phyloP scores from a whole-genome alignment of 2,797 vertebrate species.

The Tiaroga cobitis region DNA sequence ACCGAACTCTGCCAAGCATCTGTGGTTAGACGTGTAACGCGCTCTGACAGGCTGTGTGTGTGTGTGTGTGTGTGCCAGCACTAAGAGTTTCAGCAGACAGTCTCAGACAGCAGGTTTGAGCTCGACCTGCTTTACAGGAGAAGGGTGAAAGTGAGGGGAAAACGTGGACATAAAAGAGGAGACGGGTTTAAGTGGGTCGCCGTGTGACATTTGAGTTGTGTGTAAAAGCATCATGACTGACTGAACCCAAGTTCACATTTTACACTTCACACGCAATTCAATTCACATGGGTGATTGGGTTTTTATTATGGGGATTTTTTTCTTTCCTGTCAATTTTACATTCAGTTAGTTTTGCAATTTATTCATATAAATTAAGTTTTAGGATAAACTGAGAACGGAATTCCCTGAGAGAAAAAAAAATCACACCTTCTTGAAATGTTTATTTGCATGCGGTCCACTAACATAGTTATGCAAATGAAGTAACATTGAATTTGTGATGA shows the following conservation, averaged over 20 bases:
- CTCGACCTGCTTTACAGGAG: slow-evolving; percentile 49
- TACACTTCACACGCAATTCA: slow-evolving; percentile 4
- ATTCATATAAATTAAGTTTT: too few species aligned
- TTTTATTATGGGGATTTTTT: slow-evolving; percentile 7
- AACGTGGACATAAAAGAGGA: slow-evolving; percentile 18
- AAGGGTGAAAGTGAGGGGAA: slow-evolving; percentile 41
- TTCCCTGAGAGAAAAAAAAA: background rate
- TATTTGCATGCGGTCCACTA: background rate
- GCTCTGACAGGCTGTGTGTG: slow-evolving; percentile 53
- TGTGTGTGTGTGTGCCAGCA: slow-evolving; percentile 18
- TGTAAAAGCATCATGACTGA: slow-evolving; percentile 17
- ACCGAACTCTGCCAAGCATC: slow-evolving; percentile 45
- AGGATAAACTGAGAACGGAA: background rate
- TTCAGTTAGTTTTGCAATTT: slow-evolving; percentile 21
- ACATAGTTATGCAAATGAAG: background rate
- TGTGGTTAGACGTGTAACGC: slow-evolving; percentile 5
- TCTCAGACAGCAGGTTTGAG: slow-evolving; percentile 44
- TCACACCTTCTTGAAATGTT: background rate
- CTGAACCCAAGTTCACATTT: slow-evolving; percentile 34
- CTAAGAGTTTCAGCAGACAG: slow-evolving; percentile 4
- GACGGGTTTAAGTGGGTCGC: slow-evolving; percentile 40
- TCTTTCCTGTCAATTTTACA: background rate
- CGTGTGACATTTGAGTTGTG: slow-evolving; percentile 40
- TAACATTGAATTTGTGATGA: background rate
- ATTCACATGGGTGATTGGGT: background rate